Percentiles rank a stretch among this genome's conserved stretches.
These are phyloP conservation scores for Agrochola macilenta DNA, from an alignment of 2,888 invertebrate species.

Conservation along the genomic window DNA sequence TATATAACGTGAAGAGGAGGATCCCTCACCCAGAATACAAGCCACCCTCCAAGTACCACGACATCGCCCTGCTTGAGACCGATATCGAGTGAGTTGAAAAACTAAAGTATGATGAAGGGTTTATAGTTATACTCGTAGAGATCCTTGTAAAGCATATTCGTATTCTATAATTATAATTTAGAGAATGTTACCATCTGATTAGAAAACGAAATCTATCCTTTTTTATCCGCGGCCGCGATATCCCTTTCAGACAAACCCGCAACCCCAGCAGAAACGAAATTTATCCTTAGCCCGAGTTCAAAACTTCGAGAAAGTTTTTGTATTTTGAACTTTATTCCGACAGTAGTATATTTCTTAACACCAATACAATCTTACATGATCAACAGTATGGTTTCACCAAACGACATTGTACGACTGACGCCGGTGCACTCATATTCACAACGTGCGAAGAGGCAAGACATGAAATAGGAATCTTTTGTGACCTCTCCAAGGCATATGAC, in stretches of 20 bases:
- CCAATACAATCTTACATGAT: neutral
- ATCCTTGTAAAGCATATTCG: neutral
- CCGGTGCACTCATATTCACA: too few species aligned
- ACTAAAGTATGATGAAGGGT: neutral
- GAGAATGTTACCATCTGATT: neutral
- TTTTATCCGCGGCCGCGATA: too few species aligned
- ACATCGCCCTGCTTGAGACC: conserved; percentile 64
- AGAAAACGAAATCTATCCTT: neutral
- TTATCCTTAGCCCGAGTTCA: neutral
- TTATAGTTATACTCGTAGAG: neutral
- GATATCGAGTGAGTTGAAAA: conserved; percentile 38
- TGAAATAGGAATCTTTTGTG: neutral
- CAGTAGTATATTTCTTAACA: neutral
- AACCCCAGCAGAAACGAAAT: too few species aligned
- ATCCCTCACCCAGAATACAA: conserved; percentile 63
- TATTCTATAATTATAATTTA: neutral
- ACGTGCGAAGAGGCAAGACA: too few species aligned
- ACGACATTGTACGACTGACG: neutral
- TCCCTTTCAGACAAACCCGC: too few species aligned
- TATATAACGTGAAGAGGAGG: conserved; percentile 46
- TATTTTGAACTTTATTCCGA: neutral
- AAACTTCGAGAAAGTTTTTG: neutral
- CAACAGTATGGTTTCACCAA: neutral
- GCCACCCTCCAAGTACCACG: conserved; percentile 61
- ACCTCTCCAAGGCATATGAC: neutral